These are phyloP conservation scores for Phaonia tiefii DNA, from an alignment of 2,888 invertebrate genomes.

Conservation along the genomic window DNA sequence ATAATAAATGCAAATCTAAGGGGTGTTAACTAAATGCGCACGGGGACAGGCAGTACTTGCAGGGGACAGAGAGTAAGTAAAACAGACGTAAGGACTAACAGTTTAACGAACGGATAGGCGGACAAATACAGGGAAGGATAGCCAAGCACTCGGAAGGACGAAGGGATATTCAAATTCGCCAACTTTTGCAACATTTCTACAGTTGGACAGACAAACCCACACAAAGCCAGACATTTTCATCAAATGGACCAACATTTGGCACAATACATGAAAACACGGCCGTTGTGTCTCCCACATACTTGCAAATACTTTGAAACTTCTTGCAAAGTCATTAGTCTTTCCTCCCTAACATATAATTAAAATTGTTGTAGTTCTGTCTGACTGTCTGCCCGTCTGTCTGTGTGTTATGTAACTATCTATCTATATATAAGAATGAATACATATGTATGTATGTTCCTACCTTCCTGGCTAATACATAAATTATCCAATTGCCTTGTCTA, in stretches of 20 bases:
- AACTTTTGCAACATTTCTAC: too few species aligned
- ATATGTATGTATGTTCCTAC: background rate
- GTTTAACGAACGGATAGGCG: too few species aligned
- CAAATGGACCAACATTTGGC: background rate
- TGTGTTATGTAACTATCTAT: background rate
- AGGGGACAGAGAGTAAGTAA: too few species aligned
- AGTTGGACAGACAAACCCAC: too few species aligned
- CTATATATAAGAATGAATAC: slow-evolving; percentile 1
- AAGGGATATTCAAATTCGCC: too few species aligned
- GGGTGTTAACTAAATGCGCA: slow-evolving; percentile 44
- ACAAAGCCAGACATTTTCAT: background rate
- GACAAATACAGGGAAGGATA: too few species aligned
- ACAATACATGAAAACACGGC: background rate
- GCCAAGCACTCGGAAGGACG: too few species aligned
- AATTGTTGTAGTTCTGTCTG: slow-evolving; percentile 35
- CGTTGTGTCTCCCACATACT: background rate
- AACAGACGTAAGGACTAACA: too few species aligned
- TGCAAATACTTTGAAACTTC: background rate
- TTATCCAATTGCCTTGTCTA: slow-evolving; percentile 53
- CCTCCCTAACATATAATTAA: slow-evolving; percentile 46
- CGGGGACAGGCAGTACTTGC: background rate
- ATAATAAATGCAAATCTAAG: slow-evolving; percentile 38
- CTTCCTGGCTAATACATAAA: slow-evolving; percentile 43
- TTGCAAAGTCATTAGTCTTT: slow-evolving; percentile 7
- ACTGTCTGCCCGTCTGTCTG: slow-evolving; percentile 27